Conservation (phyloP, 2,113 vertebrate species). For the Thymallus thymallus region DNA sequence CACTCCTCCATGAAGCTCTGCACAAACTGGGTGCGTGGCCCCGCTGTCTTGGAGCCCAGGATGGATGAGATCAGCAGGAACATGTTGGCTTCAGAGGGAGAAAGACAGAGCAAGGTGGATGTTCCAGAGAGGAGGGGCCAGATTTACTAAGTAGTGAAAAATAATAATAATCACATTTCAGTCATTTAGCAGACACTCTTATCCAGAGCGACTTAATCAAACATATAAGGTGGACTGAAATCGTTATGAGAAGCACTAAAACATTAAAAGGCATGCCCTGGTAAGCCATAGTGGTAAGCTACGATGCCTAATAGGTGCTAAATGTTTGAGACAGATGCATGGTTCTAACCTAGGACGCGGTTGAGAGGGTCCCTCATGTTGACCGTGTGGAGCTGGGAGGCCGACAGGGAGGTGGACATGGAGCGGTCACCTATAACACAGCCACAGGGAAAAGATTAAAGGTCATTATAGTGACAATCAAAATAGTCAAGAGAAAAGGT, state of each 20-base stretch:
- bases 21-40: constrained; percentile 96
- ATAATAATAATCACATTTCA: no score
- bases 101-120: neutral
- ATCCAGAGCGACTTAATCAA: no score
- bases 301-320: neutral
- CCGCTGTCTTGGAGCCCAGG: constrained; percentile 87
- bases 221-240: neutral
- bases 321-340: neutral
- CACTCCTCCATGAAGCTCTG: constrained; percentile 99
- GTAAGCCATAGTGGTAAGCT: neutral
- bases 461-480: neutral
- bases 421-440: constrained; percentile 79
- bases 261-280: neutral
- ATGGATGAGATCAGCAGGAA: constrained; percentile 95
- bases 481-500: no score
- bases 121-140: neutral
- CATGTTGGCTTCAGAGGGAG: constrained; percentile 83
- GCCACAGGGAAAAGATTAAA: constrained; percentile 2
- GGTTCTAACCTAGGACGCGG: constrained; percentile 87
- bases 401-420: constrained; percentile 93
- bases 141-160: no score
- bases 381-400: constrained; percentile 94
- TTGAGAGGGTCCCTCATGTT: constrained; percentile 97
- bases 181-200: no score
- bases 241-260: neutral